These are phyloP conservation scores for Polydrusus cervinus DNA, from an alignment of 2,888 invertebrate species.

Conservation along the genomic window DNA sequence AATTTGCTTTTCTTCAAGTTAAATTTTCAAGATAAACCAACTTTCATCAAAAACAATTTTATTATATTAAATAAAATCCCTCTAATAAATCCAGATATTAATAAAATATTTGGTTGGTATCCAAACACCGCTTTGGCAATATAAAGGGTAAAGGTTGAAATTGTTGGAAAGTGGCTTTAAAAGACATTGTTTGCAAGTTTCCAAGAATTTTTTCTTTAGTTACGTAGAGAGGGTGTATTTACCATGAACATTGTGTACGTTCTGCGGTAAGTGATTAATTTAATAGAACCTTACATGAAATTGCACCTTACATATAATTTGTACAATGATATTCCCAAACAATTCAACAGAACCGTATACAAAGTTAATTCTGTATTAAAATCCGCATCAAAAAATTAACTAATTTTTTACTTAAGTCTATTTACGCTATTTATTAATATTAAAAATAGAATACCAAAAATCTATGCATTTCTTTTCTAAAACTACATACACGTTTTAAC, in stretches of 20 bases:
- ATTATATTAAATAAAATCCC: conserved; percentile 21
- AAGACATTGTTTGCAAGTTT: conserved; percentile 17
- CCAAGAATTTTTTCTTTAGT: conserved; percentile 8
- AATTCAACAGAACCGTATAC: no score
- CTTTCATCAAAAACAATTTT: conserved; percentile 21
- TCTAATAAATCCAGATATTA: conserved; percentile 23
- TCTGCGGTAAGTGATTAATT: neutral
- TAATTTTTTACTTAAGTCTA: no score
- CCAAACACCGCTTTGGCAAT: conserved; percentile 26
- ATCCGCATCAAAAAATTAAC: no score
- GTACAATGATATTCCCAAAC: no score
- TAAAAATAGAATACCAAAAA: no score
- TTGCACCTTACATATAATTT: no score
- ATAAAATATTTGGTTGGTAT: conserved; percentile 30
- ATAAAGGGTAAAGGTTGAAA: conserved; percentile 22
- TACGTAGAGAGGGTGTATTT: neutral
- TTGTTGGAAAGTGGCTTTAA: conserved; percentile 25
- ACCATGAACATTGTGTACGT: neutral
- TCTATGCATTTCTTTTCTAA: no score
- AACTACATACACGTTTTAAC: no score
- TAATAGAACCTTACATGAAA: neutral
- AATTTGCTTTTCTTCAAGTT: conserved; percentile 9
- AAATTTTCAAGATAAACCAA: conserved; percentile 19
- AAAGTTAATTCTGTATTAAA: no score
- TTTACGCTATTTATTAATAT: no score